Base-by-base conservation (phyloP, 2,113 vertebrate genomes). In the Chascanopsetta lugubris region DNA sequence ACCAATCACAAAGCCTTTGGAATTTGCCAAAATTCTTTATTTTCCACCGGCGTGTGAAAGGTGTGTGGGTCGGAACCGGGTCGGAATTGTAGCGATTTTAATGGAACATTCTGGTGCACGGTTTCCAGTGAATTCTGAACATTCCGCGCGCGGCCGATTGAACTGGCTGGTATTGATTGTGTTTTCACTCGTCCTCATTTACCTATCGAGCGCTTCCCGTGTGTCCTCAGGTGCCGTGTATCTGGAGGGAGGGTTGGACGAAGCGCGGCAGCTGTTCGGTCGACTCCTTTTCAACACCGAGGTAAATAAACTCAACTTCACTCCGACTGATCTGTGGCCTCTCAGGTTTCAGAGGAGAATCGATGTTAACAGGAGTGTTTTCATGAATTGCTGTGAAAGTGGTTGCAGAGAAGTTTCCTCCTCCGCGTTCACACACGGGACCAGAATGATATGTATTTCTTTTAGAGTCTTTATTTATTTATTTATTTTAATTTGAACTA, bases 251-350 rank as follows among this genome's bases (percentile, higher is more conserved):
- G 97, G 95, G 40, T 88, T 99, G 60, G 95, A 95, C 36, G 96
- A 98, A 87, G 94, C 95, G 58, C 96, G 96, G 29, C 92, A 94
- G 72, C 90, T 99, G 46, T 99, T 99, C 84, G 97, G 97, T 46
- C 91, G 96, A 67, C 91, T 99, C 26, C 94, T 99, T 22, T 99
- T 99, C 88, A 96, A 97, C 88, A 90, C 85, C 34, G 92, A 93
- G 95, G 97, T 98, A 93, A 91, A 20, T 7, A 6, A 9, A 20
- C 38, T 17, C 29, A n/a, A n/a, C n/a, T n/a, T n/a, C n/a, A n/a
- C n/a, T n/a, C n/a, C n/a, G n/a, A n/a, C n/a, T n/a, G n/a, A n/a
- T n/a, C n/a, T n/a, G n/a, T n/a, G n/a, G 38, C 7, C 42, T 17
- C 45, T 32, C 38, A 3, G 42, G 42, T 61, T 42, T 9, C 29